These are phyloP conservation scores for Pachycephus smyrnensis DNA, from an alignment of 2,888 invertebrate genomes.

Conservation along the genomic window DNA sequence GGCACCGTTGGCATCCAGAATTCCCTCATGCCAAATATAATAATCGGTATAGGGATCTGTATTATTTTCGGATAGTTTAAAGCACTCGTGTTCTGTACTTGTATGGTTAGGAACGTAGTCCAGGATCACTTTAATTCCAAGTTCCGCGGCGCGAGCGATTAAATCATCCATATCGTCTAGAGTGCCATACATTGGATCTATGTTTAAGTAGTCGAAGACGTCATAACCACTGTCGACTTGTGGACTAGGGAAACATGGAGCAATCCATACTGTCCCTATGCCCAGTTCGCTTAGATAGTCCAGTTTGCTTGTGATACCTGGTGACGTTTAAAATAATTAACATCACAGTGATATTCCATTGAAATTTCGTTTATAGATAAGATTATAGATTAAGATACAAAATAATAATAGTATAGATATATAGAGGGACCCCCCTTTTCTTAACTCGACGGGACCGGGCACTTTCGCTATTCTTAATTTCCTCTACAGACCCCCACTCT, in stretches of 20 bases:
- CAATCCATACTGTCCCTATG: conserved; percentile 83
- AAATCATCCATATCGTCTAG: conserved; percentile 78
- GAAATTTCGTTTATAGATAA: neutral
- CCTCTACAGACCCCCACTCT: too few relatives aligned
- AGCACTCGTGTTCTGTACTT: conserved; percentile 71
- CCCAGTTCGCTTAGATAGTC: conserved; percentile 78
- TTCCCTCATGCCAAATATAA: conserved; percentile 82
- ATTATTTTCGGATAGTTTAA: conserved; percentile 65
- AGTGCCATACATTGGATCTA: conserved; percentile 81
- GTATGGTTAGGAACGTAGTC: conserved; percentile 76
- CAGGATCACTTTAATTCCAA: conserved; percentile 72
- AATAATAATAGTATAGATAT: neutral
- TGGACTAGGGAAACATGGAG: conserved; percentile 86
- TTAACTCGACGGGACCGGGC: too few relatives aligned
- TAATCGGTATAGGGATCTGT: conserved; percentile 78
- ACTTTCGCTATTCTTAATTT: too few relatives aligned
- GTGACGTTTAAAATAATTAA: neutral
- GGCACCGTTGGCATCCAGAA: conserved; percentile 61
- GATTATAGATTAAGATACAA: too few relatives aligned
- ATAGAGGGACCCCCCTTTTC: neutral
- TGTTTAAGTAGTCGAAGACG: conserved; percentile 80
- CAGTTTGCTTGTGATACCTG: conserved; percentile 72
- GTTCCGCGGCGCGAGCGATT: conserved; percentile 69
- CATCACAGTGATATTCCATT: neutral
- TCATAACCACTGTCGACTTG: conserved; percentile 92